Percentiles rank a stretch among this genome's conserved stretches.
These are phyloP conservation scores for Cynopterus sphinx DNA, from an alignment of 2,797 vertebrate genomes.

Conservation along the genomic window DNA sequence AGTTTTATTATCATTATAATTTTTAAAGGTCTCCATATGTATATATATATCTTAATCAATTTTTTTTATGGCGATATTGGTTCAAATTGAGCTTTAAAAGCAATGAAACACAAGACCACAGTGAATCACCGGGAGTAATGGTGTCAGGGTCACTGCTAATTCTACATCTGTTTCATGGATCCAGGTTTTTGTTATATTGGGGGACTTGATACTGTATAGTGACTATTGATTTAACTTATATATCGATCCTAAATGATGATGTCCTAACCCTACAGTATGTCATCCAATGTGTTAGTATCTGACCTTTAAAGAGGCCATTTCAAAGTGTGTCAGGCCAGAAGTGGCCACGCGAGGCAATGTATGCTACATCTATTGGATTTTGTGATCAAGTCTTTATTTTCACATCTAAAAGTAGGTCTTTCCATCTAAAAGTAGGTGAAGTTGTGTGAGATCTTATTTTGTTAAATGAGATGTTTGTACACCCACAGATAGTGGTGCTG, in stretches of 20 bases:
- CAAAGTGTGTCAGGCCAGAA: neutral
- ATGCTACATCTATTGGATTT: neutral
- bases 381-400: neutral
- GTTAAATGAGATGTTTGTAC: neutral
- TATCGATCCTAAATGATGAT: neutral
- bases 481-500: neutral
- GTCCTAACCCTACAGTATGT: neutral
- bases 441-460: neutral
- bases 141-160: neutral
- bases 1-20: no score
- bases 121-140: neutral
- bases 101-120: neutral
- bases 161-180: neutral
- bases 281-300: neutral
- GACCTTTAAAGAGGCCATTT: neutral
- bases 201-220: neutral
- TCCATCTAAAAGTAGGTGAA: neutral
- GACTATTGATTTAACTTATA: neutral
- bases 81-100: neutral
- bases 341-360: neutral
- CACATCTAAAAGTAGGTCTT: neutral
- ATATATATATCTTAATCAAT: no score
- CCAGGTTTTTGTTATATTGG: neutral
- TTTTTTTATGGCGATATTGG: no score
- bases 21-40: no score